These are phyloP conservation scores for Drosophila leontia DNA, from an alignment of 1,140 invertebrate species.

Conservation along the genomic window DNA sequence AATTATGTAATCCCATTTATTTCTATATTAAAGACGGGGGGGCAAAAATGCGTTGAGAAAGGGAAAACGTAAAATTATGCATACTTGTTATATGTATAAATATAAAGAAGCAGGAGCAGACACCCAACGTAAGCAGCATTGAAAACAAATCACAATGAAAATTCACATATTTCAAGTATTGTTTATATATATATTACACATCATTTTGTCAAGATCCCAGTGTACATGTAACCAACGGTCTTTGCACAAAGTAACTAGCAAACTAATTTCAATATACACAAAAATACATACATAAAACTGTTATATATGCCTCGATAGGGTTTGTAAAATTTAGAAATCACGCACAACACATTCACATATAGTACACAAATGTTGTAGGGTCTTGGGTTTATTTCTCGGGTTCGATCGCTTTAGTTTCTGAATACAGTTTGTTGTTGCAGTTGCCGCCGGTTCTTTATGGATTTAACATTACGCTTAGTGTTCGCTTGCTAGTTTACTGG, in stretches of 20 bases:
- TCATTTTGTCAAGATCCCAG: constrained; percentile 39
- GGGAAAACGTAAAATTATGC: constrained; percentile 36
- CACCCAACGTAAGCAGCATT: constrained; percentile 23
- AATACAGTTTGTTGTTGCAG: constrained; percentile 32
- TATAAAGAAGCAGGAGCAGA: constrained; percentile 41
- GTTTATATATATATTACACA: constrained; percentile 49
- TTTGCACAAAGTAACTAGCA: constrained; percentile 62
- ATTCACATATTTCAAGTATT: constrained; percentile 47
- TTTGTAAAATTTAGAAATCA: constrained; percentile 75
- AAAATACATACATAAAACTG: constrained; percentile 42
- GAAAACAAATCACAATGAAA: constrained; percentile 70
- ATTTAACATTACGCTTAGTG: constrained; percentile 70
- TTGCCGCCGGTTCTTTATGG: constrained; percentile 21
- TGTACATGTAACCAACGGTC: constrained; percentile 52
- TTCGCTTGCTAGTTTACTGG: constrained; percentile 49
- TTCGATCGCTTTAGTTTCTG: constrained; percentile 30
- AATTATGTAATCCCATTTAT: constrained; percentile 54
- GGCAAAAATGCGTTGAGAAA: constrained; percentile 59
- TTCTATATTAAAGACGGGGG: constrained; percentile 31
- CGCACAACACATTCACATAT: constrained; percentile 73
- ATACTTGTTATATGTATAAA: constrained; percentile 27
- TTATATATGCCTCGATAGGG: constrained; percentile 43
- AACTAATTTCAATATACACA: constrained; percentile 61
- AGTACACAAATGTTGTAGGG: constrained; percentile 51
- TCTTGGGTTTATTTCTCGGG: constrained; percentile 54